Conservation (phyloP, 2,797 vertebrate species). For the Sebastes alutus region DNA sequence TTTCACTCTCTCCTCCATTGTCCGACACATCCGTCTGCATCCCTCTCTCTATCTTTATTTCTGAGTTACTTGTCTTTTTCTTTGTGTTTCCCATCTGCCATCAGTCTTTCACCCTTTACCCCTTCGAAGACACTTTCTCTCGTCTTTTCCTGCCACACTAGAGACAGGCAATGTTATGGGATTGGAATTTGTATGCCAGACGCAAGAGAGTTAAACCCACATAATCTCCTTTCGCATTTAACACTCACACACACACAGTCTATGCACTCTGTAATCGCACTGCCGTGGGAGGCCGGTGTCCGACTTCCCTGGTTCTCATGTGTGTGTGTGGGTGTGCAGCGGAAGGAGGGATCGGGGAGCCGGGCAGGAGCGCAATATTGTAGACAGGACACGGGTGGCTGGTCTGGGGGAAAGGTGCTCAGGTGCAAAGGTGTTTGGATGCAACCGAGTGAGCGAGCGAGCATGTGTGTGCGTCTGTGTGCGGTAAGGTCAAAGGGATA, state of each 20-base stretch:
- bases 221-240: conserved; percentile 95
- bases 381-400: conserved; percentile 61
- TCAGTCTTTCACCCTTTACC: conserved; percentile 38
- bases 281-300: conserved; percentile 84
- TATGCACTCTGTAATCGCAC: conserved; percentile 83
- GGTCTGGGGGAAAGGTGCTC: conserved; percentile 39
- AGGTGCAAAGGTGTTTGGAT: conserved; percentile 51
- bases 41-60: conserved; percentile 6
- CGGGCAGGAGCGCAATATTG: conserved; percentile 20
- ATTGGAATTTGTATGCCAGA: conserved; percentile 89
- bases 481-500: conserved; percentile 44
- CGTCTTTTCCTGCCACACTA: conserved; percentile 48
- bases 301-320: conserved; percentile 38
- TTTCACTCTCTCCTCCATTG: conserved; percentile 18
- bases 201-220: conserved; percentile 89
- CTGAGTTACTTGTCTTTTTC: conserved; percentile 1
- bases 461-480: background rate
- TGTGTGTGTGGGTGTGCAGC: conserved; percentile 1
- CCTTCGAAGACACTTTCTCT: conserved; percentile 4
- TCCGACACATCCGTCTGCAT: conserved; percentile 24
- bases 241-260: conserved; percentile 82
- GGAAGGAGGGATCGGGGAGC: conserved; percentile 11
- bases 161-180: conserved; percentile 81
- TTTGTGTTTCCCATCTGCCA: conserved; percentile 3
- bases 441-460: conserved; percentile 3